Percentiles rank a stretch among this genome's conserved stretches.
phyloP scores from a whole-genome alignment of 1,140 invertebrate genomes.

The Drosophila kurseongensis region DNA sequence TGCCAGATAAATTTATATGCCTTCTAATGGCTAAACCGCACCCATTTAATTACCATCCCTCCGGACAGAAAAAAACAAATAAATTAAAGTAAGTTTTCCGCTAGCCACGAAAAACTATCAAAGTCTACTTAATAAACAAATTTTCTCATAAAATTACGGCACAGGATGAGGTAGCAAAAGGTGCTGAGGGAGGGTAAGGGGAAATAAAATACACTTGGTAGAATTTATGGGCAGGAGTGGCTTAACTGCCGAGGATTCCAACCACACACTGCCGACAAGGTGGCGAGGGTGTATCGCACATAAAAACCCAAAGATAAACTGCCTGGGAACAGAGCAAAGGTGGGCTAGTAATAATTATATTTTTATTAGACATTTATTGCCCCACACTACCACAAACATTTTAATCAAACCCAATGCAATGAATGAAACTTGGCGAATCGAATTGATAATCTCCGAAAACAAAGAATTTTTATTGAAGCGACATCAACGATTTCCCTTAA shows the following conservation, averaged over 20 bases:
- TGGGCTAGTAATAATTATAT: constrained; percentile 81
- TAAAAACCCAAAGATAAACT: constrained; percentile 74
- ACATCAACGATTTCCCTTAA: constrained; percentile 27
- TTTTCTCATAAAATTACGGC: constrained; percentile 81
- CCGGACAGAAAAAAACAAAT: constrained; percentile 74
- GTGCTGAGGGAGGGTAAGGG: neutral
- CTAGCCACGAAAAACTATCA: constrained; percentile 64
- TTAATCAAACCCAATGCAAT: constrained; percentile 76
- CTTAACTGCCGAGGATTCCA: constrained; percentile 50
- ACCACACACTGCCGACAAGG: constrained; percentile 45
- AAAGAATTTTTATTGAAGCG: constrained; percentile 53
- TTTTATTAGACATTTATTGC: constrained; percentile 84
- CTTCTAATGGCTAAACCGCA: constrained; percentile 69
- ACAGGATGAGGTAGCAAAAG: constrained; percentile 33
- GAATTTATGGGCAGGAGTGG: constrained; percentile 81
- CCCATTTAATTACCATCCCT: constrained; percentile 77
- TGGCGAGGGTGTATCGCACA: constrained; percentile 47
- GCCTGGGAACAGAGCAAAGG: constrained; percentile 46
- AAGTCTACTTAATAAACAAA: constrained; percentile 82
- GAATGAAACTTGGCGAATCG: constrained; percentile 20
- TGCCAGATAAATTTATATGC: constrained; percentile 60
- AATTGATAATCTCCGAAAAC: constrained; percentile 54
- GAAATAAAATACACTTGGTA: constrained; percentile 63
- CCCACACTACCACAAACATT: constrained; percentile 59
- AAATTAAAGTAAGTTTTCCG: constrained; percentile 65